Conservation (phyloP, 2,797 vertebrate species). For the Diglossa cyanea region DNA sequence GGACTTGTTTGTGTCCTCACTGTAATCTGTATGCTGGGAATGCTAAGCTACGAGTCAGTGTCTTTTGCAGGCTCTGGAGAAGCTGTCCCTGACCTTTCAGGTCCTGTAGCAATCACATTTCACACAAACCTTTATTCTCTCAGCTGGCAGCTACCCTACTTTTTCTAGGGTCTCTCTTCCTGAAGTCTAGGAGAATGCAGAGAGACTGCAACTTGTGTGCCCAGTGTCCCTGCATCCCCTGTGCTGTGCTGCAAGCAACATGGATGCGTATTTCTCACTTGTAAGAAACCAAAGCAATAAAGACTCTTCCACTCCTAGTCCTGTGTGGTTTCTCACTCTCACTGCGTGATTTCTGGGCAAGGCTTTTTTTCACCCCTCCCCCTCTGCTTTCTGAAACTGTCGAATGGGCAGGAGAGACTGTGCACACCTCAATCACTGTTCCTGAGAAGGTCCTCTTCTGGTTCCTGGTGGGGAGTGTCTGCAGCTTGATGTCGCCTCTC, state of each 20-base stretch:
- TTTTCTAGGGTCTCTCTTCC: background rate
- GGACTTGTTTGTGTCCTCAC: background rate
- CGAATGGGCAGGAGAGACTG: background rate
- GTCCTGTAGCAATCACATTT: background rate
- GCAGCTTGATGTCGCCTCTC: background rate
- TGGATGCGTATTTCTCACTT: background rate
- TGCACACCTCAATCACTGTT: accelerated
- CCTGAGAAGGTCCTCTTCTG: background rate
- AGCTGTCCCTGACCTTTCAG: background rate
- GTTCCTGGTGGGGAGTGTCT: background rate
- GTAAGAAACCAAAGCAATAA: constrained; percentile 62
- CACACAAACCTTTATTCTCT: background rate
- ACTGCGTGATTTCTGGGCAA: background rate
- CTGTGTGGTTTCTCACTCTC: background rate
- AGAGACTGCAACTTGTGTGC: background rate
- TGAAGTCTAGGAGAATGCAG: background rate
- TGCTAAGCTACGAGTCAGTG: background rate
- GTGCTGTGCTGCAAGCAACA: background rate
- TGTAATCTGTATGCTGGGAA: background rate
- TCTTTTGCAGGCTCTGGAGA: background rate
- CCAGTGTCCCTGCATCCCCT: background rate
- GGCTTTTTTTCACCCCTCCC: background rate
- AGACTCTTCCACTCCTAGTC: background rate
- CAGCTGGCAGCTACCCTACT: background rate
- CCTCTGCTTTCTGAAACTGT: background rate